Evolutionary conservation across 2,888 invertebrate genomes (phyloP), one percentile per base, ranked within the genome.

Genomic region (Mylabris sibirica): DNA sequence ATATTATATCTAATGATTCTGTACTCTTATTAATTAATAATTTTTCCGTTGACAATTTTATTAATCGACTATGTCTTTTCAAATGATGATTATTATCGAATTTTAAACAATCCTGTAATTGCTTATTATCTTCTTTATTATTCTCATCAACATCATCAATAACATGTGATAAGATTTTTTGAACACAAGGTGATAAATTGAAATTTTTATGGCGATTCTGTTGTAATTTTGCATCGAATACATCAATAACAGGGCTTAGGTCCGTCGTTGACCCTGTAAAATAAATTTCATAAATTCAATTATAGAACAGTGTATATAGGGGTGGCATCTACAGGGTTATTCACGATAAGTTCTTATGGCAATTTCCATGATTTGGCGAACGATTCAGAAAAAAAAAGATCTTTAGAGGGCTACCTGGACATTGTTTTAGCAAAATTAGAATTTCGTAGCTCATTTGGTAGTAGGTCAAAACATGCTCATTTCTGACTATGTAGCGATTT

Each of bases 201-300:
- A 87, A 49, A 20, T 49, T 49, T 9, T 72, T 79, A 82, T 2
- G 82, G 80, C 5, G 78, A 68, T 75, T 61, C 74, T 77, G 65
- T 72, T 80, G 69, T 86, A 49, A 49, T 87, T 77, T 87, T 89
- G 93, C 92, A 87, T 96, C 96, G 85, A 95, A 95, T 85, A 95
- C 93, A 74, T 93, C 93, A 85, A 96, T 89, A 73, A 96, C 89
- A 76, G 95, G 94, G 83, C 94, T 92, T 84, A 96, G 88, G 84
- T 96, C 96, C 79, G 93, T 92, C 77, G 93, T 91, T 77, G 94
- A 93, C 81, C 95, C 96, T 96, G 90, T 6, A 60, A n/a, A 90
- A 89, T 77, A 81, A 86, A 80, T 69, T 9, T 44, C 20, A 63
- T 4, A 22, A 24, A 12, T 22, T 17, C n/a, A 26, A 30, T 17